A percentile compares a stretch with the other conserved stretches of the same genome.
Evolutionary conservation across 1,140 invertebrate genomes (phyloP).

Genomic region (Rhopalosiphum maidis): DNA sequence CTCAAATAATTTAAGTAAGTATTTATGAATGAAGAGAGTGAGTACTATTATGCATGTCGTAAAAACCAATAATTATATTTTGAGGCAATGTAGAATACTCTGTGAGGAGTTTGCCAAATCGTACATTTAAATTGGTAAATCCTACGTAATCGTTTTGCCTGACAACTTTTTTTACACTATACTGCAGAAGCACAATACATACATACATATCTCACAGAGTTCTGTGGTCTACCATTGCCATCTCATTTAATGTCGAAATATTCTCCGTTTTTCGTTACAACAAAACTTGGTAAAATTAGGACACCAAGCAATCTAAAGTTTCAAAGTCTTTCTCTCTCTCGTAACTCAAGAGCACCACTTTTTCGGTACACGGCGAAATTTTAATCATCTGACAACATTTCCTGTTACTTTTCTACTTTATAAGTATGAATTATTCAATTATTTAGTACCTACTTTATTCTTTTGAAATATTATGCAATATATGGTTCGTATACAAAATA

Average conservation of each 20-base stretch:
- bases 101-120: not conserved
- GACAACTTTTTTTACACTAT: not conserved
- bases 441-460: not conserved
- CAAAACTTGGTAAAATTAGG: conserved; percentile 14
- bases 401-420: conserved; percentile 6
- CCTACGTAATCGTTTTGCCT: conserved; percentile 6
- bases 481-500: not conserved
- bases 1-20: not conserved
- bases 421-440: conserved; percentile 7
- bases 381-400: conserved; percentile 8
- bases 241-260: conserved; percentile 17
- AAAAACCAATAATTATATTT: not conserved
- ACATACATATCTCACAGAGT: not conserved
- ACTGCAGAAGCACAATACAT: not conserved
- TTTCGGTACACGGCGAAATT: not conserved
- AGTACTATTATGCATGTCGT: not conserved
- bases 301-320: conserved; percentile 19
- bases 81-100: not conserved
- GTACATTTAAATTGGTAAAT: not conserved
- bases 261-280: conserved; percentile 4
- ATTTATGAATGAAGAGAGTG: not conserved
- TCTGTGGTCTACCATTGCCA: not conserved
- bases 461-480: not conserved
- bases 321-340: not conserved
- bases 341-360: not conserved